Percentiles rank a stretch among this genome's conserved stretches.
Conservation (phyloP, 2,113 vertebrate species). For the Hippocampus barbouri region DNA sequence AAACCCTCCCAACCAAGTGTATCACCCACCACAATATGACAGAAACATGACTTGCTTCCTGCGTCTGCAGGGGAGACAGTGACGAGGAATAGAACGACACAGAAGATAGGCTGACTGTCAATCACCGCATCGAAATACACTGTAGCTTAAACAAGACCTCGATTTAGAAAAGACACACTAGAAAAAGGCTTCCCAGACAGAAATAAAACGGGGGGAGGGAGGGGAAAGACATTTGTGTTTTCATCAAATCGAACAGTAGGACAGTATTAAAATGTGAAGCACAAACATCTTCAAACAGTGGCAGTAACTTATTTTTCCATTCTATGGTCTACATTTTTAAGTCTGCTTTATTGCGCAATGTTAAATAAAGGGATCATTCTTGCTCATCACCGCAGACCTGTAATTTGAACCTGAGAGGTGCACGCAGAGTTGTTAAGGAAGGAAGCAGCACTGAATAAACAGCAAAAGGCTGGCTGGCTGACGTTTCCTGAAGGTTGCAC, state of each 20-base stretch:
- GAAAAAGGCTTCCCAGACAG: neutral
- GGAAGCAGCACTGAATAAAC: constrained; percentile 44
- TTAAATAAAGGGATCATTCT: neutral
- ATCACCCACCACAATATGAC: neutral
- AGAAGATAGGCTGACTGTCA: neutral
- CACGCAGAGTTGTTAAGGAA: constrained; percentile 22
- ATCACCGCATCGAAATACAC: neutral
- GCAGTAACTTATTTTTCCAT: no score
- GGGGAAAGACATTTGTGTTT: neutral
- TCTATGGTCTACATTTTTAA: neutral
- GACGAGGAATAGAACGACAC: neutral
- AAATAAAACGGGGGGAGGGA: neutral
- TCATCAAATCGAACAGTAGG: neutral
- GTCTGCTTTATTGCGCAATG: neutral
- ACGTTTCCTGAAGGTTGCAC: constrained; percentile 43
- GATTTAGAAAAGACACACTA: neutral
- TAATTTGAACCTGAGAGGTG: neutral
- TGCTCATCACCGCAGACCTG: neutral
- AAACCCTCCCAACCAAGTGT: no score
- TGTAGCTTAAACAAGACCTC: neutral
- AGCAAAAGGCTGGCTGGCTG: constrained; percentile 10
- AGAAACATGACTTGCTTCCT: neutral
- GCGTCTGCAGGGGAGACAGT: neutral
- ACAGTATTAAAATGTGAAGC: no score
- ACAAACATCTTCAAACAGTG: neutral